A percentile compares a stretch with the other conserved stretches of the same genome.
These are phyloP conservation scores for Cacatua alba DNA, from an alignment of 2,113 vertebrate species.

Conservation along the genomic window DNA sequence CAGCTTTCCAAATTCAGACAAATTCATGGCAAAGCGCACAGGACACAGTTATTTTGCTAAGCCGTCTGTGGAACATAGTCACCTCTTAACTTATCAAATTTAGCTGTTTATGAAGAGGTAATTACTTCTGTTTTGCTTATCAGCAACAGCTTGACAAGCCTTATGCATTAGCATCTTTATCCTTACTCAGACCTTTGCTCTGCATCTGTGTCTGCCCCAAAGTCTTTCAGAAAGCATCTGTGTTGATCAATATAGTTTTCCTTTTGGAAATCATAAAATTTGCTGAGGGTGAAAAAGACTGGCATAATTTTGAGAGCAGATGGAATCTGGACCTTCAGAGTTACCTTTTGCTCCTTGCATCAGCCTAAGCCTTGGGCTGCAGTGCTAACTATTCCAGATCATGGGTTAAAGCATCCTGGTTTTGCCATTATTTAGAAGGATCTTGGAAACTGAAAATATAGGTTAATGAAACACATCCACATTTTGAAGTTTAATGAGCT, in stretches of 20 bases:
- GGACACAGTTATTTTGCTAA: conserved; percentile 1
- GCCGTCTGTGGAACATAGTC: neutral
- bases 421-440: neutral
- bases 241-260: neutral
- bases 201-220: neutral
- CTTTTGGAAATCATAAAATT: neutral
- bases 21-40: neutral
- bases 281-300: accelerated
- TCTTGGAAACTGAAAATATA: neutral
- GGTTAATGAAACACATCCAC: neutral
- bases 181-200: neutral
- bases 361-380: neutral
- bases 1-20: conserved; percentile 10
- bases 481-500: neutral
- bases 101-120: conserved; percentile 2
- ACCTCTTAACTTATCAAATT: neutral
- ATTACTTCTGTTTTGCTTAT: neutral
- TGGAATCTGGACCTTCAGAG: neutral
- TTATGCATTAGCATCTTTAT: neutral
- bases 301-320: neutral
- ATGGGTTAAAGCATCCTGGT: neutral
- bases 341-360: neutral
- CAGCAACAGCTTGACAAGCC: neutral
- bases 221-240: neutral
- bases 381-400: neutral